phyloP scores from a whole-genome alignment of 2,888 invertebrate genomes.

The Stenichneumon culpator region DNA sequence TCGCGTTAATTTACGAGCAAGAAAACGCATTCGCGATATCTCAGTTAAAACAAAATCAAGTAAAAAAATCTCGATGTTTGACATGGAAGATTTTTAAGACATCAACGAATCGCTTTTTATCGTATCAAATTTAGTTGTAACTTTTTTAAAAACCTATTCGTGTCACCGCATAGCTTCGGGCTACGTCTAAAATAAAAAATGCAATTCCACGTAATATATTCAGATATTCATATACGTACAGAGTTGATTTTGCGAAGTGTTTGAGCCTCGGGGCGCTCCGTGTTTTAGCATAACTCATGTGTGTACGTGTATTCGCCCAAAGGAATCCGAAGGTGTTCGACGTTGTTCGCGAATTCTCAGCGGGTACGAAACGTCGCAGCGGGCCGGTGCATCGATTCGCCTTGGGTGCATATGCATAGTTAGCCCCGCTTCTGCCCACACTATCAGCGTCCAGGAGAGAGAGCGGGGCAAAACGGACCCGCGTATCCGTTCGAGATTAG shows the following conservation, averaged over 20 bases:
- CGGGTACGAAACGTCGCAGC: constrained; percentile 22
- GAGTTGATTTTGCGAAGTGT: constrained; percentile 24
- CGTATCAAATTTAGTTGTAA: not conserved
- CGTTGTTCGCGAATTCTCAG: constrained; percentile 35
- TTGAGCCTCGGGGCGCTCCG: not conserved
- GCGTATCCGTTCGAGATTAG: too few relatives aligned
- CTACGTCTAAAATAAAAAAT: not conserved
- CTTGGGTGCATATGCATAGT: constrained; percentile 41
- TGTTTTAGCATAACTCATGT: constrained; percentile 13
- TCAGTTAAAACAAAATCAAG: not conserved
- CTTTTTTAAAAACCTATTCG: not conserved
- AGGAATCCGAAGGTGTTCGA: constrained; percentile 22
- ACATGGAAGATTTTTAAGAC: not conserved
- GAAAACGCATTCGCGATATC: not conserved
- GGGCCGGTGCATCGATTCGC: constrained; percentile 32
- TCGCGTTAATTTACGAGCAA: constrained; percentile 33
- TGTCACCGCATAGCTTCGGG: constrained; percentile 13
- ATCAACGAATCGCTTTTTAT: not conserved
- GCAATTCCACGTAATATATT: constrained; percentile 14
- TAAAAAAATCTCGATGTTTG: not conserved
- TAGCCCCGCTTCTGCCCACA: constrained; percentile 41
- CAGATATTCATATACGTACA: constrained; percentile 9
- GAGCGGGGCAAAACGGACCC: not conserved
- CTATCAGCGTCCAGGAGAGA: not conserved
- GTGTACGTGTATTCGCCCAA: not conserved